These are phyloP conservation scores for Chironomus striatipennis DNA, from an alignment of 1,140 invertebrate species.

Conservation along the genomic window DNA sequence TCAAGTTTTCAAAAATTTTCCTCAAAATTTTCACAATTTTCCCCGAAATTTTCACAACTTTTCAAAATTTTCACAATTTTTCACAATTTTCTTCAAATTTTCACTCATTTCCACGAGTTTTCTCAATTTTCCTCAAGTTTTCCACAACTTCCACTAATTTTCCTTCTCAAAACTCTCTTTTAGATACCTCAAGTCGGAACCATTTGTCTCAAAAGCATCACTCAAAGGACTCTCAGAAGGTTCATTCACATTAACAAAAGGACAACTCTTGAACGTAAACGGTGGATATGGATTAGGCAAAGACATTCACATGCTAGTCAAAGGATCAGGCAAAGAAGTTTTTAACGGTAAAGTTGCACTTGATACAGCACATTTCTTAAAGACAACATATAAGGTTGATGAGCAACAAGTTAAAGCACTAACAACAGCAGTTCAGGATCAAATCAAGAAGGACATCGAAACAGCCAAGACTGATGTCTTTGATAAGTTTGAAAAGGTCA, in stretches of 20 bases:
- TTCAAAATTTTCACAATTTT: too few relatives aligned
- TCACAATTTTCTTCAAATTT: too few relatives aligned
- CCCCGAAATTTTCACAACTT: too few relatives aligned
- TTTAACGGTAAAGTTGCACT: conserved; percentile 49
- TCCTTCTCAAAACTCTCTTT: too few relatives aligned
- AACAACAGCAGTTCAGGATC: conserved; percentile 31
- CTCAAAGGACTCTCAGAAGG: conserved; percentile 29
- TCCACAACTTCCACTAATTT: too few relatives aligned
- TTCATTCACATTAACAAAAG: conserved; percentile 36
- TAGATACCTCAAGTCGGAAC: conserved; percentile 30
- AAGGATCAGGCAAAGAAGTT: conserved; percentile 48
- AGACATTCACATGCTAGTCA: conserved; percentile 49
- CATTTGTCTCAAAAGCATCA: conserved; percentile 27
- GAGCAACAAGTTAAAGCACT: conserved; percentile 53
- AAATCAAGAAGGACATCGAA: conserved; percentile 35
- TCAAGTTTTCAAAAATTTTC: too few relatives aligned
- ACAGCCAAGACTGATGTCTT: conserved; percentile 40
- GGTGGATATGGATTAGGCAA: conserved; percentile 53
- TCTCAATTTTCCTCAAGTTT: too few relatives aligned
- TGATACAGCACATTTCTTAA: conserved; percentile 57
- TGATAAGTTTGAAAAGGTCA: conserved; percentile 36
- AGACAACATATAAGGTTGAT: conserved; percentile 52
- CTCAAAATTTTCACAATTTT: too few relatives aligned
- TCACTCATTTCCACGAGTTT: too few relatives aligned
- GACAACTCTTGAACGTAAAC: conserved; percentile 46